These are phyloP conservation scores for Notothenia coriiceps DNA, from an alignment of 2,113 vertebrate genomes.

Conservation along the genomic window DNA sequence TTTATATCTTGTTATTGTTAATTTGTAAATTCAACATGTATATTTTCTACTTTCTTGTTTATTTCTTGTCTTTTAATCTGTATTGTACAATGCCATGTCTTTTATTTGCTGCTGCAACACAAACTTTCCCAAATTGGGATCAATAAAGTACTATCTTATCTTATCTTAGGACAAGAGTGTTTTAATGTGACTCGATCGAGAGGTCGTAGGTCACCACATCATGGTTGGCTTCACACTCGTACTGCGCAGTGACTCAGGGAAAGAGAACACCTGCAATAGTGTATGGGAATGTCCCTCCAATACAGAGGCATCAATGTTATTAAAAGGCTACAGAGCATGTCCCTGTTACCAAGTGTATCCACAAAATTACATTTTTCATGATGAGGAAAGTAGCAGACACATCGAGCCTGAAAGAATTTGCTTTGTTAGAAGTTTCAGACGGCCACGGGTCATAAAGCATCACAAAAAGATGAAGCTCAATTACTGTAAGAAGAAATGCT, in stretches of 20 bases:
- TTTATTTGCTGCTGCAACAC: too few relatives aligned
- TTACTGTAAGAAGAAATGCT: slow-evolving; percentile 14
- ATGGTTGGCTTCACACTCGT: slow-evolving; percentile 50
- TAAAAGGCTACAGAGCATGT: slow-evolving; percentile 69
- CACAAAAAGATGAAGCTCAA: slow-evolving; percentile 48
- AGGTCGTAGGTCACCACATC: slow-evolving; percentile 28
- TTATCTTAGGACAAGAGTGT: slow-evolving; percentile 3
- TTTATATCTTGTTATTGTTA: too few relatives aligned
- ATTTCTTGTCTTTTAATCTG: too few relatives aligned
- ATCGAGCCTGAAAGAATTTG: slow-evolving; percentile 42
- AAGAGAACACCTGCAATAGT: slow-evolving; percentile 60
- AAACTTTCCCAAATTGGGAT: too few relatives aligned
- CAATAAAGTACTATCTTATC: too few relatives aligned
- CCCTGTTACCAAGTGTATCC: slow-evolving; percentile 46
- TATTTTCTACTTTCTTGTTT: too few relatives aligned
- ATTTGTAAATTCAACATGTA: too few relatives aligned
- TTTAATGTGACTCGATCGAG: background rate
- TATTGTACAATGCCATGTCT: too few relatives aligned
- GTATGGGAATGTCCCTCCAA: slow-evolving; percentile 24
- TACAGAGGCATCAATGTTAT: slow-evolving; percentile 41
- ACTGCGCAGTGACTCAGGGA: slow-evolving; percentile 33
- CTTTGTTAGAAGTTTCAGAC: slow-evolving; percentile 56
- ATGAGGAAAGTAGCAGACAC: slow-evolving; percentile 46
- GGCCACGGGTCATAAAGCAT: slow-evolving; percentile 65
- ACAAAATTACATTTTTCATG: slow-evolving; percentile 59